A percentile compares a stretch with the other conserved stretches of the same genome.
Conservation (phyloP, 2,888 invertebrate species). For the Axea sp. region DNA sequence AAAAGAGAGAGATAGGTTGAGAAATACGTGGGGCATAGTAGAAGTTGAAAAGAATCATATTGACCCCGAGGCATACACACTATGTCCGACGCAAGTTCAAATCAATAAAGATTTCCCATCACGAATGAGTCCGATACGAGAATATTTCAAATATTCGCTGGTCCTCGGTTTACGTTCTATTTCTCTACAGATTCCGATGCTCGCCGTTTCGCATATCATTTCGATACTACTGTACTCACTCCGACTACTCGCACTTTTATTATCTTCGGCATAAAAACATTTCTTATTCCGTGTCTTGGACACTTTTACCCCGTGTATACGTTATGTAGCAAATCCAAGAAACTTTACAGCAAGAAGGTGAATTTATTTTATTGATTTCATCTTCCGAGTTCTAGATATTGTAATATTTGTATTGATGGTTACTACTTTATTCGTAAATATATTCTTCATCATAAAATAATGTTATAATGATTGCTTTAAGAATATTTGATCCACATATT, state of each 20-base stretch:
- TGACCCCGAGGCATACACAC: conserved; percentile 73
- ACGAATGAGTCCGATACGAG: conserved; percentile 68
- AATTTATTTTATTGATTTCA: conserved; percentile 36
- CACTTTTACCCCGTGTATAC: conserved; percentile 30
- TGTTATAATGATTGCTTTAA: too few relatives aligned
- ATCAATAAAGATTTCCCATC: conserved; percentile 78
- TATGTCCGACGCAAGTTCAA: conserved; percentile 71
- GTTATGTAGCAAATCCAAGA: conserved; percentile 34
- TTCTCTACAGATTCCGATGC: conserved; percentile 33
- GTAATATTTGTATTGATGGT: neutral
- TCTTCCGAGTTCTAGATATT: conserved; percentile 8
- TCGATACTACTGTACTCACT: conserved; percentile 49
- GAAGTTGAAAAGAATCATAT: conserved; percentile 70
- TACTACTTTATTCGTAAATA: too few relatives aligned
- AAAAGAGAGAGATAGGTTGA: conserved; percentile 12
- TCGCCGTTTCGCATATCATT: conserved; percentile 53
- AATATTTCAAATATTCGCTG: conserved; percentile 76
- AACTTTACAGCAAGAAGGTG: conserved; percentile 20
- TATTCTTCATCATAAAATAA: too few relatives aligned
- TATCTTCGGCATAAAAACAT: conserved; percentile 74
- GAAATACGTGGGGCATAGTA: conserved; percentile 22
- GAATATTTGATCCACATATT: too few relatives aligned
- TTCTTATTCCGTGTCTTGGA: conserved; percentile 66
- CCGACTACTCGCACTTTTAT: conserved; percentile 76
- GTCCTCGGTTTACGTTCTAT: conserved; percentile 54